Conservation (phyloP, 2,888 invertebrate genomes). For the Adineta ricciae region DNA sequence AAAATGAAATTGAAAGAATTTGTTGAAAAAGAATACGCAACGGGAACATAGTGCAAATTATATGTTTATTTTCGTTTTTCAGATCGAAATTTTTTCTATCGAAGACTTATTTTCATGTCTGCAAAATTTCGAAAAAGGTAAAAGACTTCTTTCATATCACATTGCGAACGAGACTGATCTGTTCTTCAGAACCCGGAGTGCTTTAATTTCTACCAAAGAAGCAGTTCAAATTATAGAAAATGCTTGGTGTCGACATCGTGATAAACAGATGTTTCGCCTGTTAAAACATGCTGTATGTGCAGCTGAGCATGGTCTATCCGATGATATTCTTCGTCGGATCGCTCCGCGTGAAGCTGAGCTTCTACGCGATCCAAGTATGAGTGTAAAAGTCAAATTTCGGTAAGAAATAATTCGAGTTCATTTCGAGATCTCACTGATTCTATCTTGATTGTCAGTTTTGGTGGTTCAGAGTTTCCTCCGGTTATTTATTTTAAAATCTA, state of each 20-base stretch:
- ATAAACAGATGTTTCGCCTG: conserved; percentile 47
- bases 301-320: conserved; percentile 47
- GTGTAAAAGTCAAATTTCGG: conserved; percentile 44
- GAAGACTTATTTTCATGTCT: not conserved
- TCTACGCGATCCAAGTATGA: conserved; percentile 43
- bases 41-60: not conserved
- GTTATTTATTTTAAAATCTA: conserved; percentile 49
- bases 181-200: not conserved
- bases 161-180: not conserved
- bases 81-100: not conserved
- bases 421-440: not conserved
- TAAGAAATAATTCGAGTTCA: conserved; percentile 34
- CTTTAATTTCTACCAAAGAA: not conserved
- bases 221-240: conserved; percentile 45
- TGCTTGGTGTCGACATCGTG: conserved; percentile 46
- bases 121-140: not conserved
- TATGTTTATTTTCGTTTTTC: not conserved
- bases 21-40: not conserved
- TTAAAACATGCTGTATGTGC: conserved; percentile 49
- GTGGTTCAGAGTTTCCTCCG: conserved; percentile 48
- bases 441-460: conserved; percentile 41
- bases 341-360: conserved; percentile 46
- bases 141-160: too few relatives aligned
- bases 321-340: conserved; percentile 46
- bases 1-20: not conserved